phyloP scores from a whole-genome alignment of 2,797 vertebrate genomes.

The Cetoscarus ocellatus region DNA sequence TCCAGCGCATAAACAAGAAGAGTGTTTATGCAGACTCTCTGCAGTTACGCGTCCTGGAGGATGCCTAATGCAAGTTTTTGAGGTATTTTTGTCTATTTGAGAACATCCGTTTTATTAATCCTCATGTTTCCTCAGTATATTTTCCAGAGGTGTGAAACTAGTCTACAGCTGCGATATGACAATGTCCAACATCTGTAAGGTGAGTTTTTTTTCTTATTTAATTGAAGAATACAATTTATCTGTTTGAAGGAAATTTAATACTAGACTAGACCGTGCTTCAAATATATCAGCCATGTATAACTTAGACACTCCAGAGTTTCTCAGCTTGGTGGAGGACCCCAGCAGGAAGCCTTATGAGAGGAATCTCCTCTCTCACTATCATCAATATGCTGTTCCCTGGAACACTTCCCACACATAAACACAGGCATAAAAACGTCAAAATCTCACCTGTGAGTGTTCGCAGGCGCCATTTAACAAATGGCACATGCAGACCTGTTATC shows the following conservation, averaged over 20 bases:
- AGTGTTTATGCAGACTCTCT: conserved; percentile 28
- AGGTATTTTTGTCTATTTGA: not conserved
- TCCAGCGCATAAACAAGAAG: conserved; percentile 11
- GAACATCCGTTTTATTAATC: conserved; percentile 4
- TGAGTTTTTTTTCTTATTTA: conserved; percentile 43
- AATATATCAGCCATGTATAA: not conserved
- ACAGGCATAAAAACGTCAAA: conserved; percentile 30
- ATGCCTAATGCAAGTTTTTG: conserved; percentile 48
- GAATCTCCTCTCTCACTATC: not conserved
- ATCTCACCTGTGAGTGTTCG: conserved; percentile 22
- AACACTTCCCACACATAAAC: conserved; percentile 4
- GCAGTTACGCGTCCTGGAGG: conserved; percentile 34
- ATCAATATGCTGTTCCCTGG: not conserved
- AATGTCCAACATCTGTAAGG: conserved; percentile 60
- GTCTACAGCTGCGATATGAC: conserved; percentile 52
- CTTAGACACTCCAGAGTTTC: not conserved
- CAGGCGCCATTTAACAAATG: conserved; percentile 10
- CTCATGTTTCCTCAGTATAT: conserved; percentile 11
- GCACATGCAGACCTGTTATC: conserved; percentile 13
- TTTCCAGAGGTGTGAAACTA: conserved; percentile 32
- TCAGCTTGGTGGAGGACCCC: not conserved
- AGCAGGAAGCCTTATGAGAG: not conserved
- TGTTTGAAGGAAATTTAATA: not conserved
- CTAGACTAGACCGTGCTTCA: too few relatives aligned
- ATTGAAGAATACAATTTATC: not conserved